Base-by-base conservation (phyloP, 2,113 vertebrate genomes). In the Phalacrocorax brasilianus region DNA sequence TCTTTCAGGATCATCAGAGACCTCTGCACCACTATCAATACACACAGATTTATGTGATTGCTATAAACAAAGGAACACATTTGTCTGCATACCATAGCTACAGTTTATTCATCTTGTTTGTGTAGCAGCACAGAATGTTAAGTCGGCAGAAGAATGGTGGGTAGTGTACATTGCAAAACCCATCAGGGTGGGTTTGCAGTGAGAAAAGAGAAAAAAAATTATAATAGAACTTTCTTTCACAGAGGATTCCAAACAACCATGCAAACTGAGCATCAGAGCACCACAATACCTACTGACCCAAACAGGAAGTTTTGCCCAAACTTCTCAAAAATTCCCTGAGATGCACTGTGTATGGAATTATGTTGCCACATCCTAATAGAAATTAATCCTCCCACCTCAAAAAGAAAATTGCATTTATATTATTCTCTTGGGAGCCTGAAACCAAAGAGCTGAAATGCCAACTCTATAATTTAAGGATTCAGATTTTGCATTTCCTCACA, bases 1-100 rank as follows among this genome's bases (percentile, higher is more conserved):
- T 83, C 84, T 89, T 96, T 96, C 75, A 94, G 50, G 56, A 95
- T 83, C 74, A 80, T 77, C 89, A 84, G 87, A 74, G 26, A 74
- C 74, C 63, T 90, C 59, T 85, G 58, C 85, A 95, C 12, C 33
- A 21, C 50, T 76, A 97, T 93, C 88, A 82, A 80, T 94, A 40
- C 59, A 32, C 87, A 49, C 20, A 94, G 89, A 96, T 95, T 92
- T 92, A 83, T 89, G 92, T 0, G 2, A 81, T 94, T 93, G 63
- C 78, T 74, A 11, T 59, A 62, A 94, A 95, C 79, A 94, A 91
- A 86, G 73, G 71, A 78, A 9, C 47, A 74, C 78, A 75, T 95
- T 92, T 95, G 53, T 85, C 91, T 96, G 86, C 91, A 92, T 91
- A 44, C 86, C 91, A 73, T 27, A 81, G 70, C 24, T 92, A 35